A percentile compares a stretch with the other conserved stretches of the same genome.
These are phyloP conservation scores for Automeris io DNA, from an alignment of 2,888 invertebrate species.

Conservation along the genomic window DNA sequence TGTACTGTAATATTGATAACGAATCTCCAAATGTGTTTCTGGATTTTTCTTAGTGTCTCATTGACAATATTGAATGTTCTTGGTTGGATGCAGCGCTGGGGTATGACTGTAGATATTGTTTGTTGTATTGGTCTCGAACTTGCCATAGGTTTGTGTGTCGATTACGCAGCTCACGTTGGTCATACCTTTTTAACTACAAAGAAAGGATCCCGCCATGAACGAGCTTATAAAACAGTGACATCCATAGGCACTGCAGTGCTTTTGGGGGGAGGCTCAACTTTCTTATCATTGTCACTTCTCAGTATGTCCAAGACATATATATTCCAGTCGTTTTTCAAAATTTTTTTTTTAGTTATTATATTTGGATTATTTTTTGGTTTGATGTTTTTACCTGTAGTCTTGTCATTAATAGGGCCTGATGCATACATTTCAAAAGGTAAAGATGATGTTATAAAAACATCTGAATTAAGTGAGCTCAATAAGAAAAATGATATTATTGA, in stretches of 20 bases:
- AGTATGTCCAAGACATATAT: slow-evolving; percentile 85
- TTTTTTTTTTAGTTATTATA: slow-evolving; percentile 85
- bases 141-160: slow-evolving; percentile 89
- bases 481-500: slow-evolving; percentile 33
- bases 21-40: slow-evolving; percentile 85
- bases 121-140: slow-evolving; percentile 88
- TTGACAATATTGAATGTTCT: slow-evolving; percentile 85
- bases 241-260: slow-evolving; percentile 87
- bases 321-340: slow-evolving; percentile 85
- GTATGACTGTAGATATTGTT: slow-evolving; percentile 87
- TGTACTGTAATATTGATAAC: slow-evolving; percentile 86
- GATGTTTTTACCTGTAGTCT: slow-evolving; percentile 83
- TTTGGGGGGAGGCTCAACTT: slow-evolving; percentile 86
- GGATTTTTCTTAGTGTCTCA: slow-evolving; percentile 86
- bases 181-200: slow-evolving; percentile 85
- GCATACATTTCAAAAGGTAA: slow-evolving; percentile 49
- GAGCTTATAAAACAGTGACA: slow-evolving; percentile 80
- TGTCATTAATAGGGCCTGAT: slow-evolving; percentile 84
- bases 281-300: slow-evolving; percentile 83
- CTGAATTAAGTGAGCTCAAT: slow-evolving; percentile 54
- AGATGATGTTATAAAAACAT: slow-evolving; percentile 24
- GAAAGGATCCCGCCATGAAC: slow-evolving; percentile 69
- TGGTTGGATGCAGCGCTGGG: slow-evolving; percentile 89
- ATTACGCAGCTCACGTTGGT: slow-evolving; percentile 89
- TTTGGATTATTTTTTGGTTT: slow-evolving; percentile 89